These are phyloP conservation scores for Microtus montanus DNA, from an alignment of 2,113 vertebrate genomes.

Conservation along the genomic window DNA sequence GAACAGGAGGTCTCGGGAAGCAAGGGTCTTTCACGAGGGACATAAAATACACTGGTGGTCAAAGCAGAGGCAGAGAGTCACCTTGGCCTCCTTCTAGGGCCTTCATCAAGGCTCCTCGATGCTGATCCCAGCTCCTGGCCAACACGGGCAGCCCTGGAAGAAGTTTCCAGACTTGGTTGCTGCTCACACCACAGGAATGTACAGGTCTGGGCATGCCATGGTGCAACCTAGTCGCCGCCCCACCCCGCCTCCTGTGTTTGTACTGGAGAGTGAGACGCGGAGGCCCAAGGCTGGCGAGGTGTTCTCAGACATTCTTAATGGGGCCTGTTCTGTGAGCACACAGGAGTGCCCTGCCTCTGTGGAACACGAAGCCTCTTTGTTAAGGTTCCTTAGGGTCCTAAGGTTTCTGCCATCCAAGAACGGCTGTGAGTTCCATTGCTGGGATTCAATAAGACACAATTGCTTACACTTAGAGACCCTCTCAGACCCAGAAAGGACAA, in stretches of 20 bases:
- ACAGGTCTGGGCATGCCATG: slow-evolving; percentile 18
- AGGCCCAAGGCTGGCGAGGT: neutral
- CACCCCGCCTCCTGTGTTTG: slow-evolving; percentile 37
- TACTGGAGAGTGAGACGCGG: slow-evolving; percentile 3
- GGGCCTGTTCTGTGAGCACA: neutral
- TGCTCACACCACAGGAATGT: neutral
- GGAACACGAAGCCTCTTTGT: neutral
- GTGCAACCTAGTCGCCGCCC: slow-evolving; percentile 11
- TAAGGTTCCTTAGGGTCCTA: neutral
- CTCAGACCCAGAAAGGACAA: slow-evolving; percentile 24
- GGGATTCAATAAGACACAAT: neutral
- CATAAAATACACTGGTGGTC: neutral
- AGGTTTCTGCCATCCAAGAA: neutral
- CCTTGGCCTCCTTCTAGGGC: neutral
- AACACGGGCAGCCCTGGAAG: slow-evolving; percentile 7
- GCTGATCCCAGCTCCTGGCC: neutral
- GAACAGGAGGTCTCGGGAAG: neutral
- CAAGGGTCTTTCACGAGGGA: neutral
- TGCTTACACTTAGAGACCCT: neutral
- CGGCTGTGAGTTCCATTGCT: rapidly evolving
- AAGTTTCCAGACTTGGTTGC: slow-evolving; percentile 36
- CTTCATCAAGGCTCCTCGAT: neutral
- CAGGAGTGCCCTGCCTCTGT: neutral
- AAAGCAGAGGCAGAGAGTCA: neutral
- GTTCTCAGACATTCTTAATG: neutral